Conservation (phyloP, 2,888 invertebrate species). For the Shargacucullia verbasci region DNA sequence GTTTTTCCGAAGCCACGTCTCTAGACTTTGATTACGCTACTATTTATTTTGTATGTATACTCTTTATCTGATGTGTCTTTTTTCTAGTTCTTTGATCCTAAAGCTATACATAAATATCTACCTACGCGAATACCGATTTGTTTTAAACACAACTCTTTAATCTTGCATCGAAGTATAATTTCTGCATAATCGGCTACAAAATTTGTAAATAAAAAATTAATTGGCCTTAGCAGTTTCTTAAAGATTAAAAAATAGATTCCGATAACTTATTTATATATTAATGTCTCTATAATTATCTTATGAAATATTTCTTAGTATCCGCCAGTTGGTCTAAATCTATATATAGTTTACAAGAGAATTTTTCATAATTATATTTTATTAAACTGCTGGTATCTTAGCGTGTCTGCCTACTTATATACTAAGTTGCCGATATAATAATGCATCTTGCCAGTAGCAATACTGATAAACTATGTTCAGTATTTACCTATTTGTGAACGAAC, state of each 20-base stretch:
- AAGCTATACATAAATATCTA: conserved; percentile 44
- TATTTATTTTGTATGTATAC: too few species aligned
- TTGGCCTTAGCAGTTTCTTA: conserved; percentile 20
- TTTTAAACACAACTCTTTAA: conserved; percentile 19
- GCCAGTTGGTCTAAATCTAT: conserved; percentile 11
- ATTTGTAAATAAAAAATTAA: conserved; percentile 37
- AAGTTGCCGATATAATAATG: conserved; percentile 47
- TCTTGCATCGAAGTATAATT: too few species aligned
- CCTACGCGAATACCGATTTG: conserved; percentile 48
- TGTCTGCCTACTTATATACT: conserved; percentile 31
- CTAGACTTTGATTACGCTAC: too few species aligned
- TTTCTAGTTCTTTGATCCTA: conserved; percentile 4
- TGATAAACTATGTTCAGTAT: conserved; percentile 47
- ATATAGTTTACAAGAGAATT: conserved; percentile 19
- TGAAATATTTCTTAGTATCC: conserved; percentile 17
- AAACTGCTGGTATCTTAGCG: conserved; percentile 17
- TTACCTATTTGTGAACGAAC: conserved; percentile 63
- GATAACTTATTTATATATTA: conserved; percentile 20
- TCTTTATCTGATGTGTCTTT: neutral
- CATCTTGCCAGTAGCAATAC: conserved; percentile 72
- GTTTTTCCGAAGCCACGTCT: too few species aligned
- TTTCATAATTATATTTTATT: conserved; percentile 21
- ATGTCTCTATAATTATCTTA: conserved; percentile 21
- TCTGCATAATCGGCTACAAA: conserved; percentile 15
- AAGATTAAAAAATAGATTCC: conserved; percentile 29